Evolutionary conservation across 2,888 invertebrate genomes (phyloP).

Genomic region (Eilema caniola): DNA sequence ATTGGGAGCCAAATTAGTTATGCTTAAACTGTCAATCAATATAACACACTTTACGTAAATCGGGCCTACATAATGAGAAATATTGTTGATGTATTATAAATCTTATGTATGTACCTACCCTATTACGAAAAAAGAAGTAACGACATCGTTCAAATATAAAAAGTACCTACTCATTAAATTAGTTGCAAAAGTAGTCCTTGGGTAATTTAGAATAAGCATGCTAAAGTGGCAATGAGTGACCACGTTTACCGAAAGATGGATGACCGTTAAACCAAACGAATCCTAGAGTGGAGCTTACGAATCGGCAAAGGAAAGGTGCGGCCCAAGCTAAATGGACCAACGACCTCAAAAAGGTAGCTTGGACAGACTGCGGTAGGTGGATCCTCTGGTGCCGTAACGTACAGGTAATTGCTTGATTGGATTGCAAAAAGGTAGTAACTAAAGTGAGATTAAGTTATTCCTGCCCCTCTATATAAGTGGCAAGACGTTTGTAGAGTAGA

Average conservation of each 20-base stretch:
- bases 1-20: conserved; percentile 74
- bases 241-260: background rate
- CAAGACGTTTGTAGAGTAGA: too few species aligned
- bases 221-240: background rate
- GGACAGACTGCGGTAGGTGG: background rate
- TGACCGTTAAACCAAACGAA: background rate
- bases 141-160: too few species aligned
- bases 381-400: too few species aligned
- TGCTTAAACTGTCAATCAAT: conserved; percentile 69
- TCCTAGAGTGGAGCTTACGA: background rate
- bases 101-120: too few species aligned
- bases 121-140: too few species aligned
- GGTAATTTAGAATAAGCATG: background rate
- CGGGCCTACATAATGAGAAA: conserved; percentile 10
- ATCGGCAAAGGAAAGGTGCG: too few species aligned
- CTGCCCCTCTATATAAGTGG: too few species aligned
- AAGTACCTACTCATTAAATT: background rate
- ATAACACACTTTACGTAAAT: conserved; percentile 34
- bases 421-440: too few species aligned
- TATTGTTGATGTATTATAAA: background rate
- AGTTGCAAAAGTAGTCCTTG: background rate
- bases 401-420: too few species aligned
- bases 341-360: background rate
- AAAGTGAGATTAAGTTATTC: too few species aligned
- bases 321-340: too few species aligned